These are phyloP conservation scores for Mactra quadrangularis DNA, from an alignment of 1,140 invertebrate species.

Conservation along the genomic window DNA sequence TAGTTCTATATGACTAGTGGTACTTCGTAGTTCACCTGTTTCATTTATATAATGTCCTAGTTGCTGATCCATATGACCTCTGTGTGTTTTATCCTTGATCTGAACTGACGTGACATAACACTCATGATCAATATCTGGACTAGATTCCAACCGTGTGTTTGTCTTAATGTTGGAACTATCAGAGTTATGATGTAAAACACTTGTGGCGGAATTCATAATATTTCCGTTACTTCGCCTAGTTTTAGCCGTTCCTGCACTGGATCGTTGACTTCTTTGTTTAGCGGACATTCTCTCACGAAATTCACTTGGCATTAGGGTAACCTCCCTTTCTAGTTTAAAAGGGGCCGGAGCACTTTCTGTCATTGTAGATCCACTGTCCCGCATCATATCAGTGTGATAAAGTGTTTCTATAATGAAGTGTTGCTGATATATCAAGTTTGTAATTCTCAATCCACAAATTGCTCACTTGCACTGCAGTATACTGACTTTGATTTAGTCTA, in stretches of 20 bases:
- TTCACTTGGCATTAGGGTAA: constrained; percentile 56
- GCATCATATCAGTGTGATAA: no score
- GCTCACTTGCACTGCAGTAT: no score
- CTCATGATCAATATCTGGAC: not conserved
- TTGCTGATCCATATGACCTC: not conserved
- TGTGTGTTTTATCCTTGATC: not conserved
- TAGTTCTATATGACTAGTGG: constrained; percentile 47
- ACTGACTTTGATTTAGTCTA: no score
- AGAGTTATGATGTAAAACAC: not conserved
- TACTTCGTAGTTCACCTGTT: constrained; percentile 30
- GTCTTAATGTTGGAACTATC: constrained; percentile 14
- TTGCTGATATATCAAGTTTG: no score
- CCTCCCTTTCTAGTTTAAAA: constrained; percentile 54
- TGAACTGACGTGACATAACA: constrained; percentile 12
- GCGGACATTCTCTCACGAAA: constrained; percentile 48
- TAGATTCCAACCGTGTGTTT: not conserved
- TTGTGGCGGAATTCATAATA: not conserved
- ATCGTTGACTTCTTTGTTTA: constrained; percentile 34
- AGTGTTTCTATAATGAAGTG: no score
- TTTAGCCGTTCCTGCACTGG: constrained; percentile 23
- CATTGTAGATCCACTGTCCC: constrained; percentile 29
- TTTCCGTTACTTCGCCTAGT: not conserved
- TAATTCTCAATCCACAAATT: no score
- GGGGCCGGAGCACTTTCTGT: constrained; percentile 14
- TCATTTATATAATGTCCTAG: not conserved